Percentiles rank a stretch among this genome's conserved stretches.
Conservation (phyloP, 2,888 invertebrate genomes). For the Andrena camellia region DNA sequence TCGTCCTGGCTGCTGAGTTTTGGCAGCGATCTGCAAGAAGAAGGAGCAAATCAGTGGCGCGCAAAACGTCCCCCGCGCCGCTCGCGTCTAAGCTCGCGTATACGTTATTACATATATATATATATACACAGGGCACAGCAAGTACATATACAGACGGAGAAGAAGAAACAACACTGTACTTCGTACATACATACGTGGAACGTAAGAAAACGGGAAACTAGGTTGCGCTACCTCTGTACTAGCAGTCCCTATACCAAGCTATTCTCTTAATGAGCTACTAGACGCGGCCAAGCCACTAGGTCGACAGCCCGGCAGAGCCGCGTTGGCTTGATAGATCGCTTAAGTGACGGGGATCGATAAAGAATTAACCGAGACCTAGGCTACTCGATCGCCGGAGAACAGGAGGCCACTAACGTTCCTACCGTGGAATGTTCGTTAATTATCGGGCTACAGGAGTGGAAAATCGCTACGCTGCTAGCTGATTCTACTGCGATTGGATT, state of each 20-base stretch:
- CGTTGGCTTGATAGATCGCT: constrained; percentile 47
- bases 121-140: neutral
- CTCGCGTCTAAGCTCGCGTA: neutral
- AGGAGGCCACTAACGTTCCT: constrained; percentile 13
- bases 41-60: constrained; percentile 45
- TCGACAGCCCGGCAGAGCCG: constrained; percentile 37
- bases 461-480: constrained; percentile 22
- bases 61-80: constrained; percentile 35
- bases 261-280: constrained; percentile 58
- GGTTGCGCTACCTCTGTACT: constrained; percentile 55
- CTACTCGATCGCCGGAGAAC: constrained; percentile 24
- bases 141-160: neutral
- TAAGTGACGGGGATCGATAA: constrained; percentile 25
- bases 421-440: constrained; percentile 29
- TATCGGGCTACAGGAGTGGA: constrained; percentile 27
- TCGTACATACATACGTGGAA: neutral
- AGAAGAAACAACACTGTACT: constrained; percentile 11
- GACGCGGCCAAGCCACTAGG: constrained; percentile 47
- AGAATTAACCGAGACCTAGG: constrained; percentile 22
- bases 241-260: constrained; percentile 57
- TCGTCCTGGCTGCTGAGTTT: constrained; percentile 98
- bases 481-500: constrained; percentile 19
- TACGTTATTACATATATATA: constrained; percentile 4
- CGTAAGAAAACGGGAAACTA: constrained; percentile 44
- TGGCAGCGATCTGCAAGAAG: constrained; percentile 95